Conservation (phyloP, 2,113 vertebrate genomes). For the Morone chrysops region DNA sequence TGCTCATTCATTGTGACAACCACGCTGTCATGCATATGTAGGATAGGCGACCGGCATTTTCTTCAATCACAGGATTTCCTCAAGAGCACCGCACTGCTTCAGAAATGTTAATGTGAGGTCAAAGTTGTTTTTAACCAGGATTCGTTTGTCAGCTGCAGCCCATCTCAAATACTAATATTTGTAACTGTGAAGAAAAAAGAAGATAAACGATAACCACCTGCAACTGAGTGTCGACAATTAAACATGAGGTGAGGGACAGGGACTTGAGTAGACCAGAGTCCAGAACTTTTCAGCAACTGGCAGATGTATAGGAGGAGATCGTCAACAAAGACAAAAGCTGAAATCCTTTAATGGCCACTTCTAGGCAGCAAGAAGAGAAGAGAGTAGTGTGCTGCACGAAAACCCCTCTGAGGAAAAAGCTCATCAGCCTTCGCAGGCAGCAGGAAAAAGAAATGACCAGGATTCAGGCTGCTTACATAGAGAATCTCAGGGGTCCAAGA, state of each 20-base stretch:
- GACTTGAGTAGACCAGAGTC: neutral
- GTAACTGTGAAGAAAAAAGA: neutral
- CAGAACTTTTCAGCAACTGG: neutral
- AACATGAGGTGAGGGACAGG: neutral
- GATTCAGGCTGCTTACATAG: neutral
- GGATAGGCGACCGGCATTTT: neutral
- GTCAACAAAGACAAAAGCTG: conserved; percentile 7
- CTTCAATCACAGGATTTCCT: neutral
- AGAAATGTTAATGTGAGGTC: conserved; percentile 19
- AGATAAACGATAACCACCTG: too few species aligned
- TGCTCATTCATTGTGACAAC: conserved; percentile 20
- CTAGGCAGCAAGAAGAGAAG: neutral
- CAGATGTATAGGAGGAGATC: neutral
- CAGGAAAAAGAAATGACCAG: neutral
- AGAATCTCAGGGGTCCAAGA: neutral
- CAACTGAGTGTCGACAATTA: neutral
- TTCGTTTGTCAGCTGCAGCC: neutral
- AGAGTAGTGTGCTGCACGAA: neutral
- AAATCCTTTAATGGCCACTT: neutral
- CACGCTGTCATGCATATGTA: conserved; percentile 23
- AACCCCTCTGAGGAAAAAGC: neutral
- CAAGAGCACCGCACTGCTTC: neutral
- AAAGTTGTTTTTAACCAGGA: neutral
- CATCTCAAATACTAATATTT: neutral
- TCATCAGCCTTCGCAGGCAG: conserved; percentile 3